Evolutionary conservation across 2,888 invertebrate species (phyloP).

Genomic region (Athalia rosae): DNA sequence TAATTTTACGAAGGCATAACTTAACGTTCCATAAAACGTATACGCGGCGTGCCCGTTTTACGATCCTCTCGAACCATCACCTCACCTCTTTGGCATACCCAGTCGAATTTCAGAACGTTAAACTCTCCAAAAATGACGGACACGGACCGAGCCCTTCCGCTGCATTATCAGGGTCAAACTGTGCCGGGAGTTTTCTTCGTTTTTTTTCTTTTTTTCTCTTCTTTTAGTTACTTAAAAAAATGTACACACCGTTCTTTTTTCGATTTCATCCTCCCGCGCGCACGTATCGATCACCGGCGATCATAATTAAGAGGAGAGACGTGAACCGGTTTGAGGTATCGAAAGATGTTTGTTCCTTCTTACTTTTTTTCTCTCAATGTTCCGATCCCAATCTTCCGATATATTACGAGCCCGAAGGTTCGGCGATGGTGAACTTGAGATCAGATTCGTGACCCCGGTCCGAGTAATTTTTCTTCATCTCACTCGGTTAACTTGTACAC

Average conservation of each 20-base stretch:
- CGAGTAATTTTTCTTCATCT: slow-evolving; percentile 26
- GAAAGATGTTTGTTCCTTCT: too few species aligned
- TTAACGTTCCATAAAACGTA: slow-evolving; percentile 38
- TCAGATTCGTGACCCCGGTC: slow-evolving; percentile 34
- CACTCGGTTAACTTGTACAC: not conserved
- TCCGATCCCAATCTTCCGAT: slow-evolving; percentile 5
- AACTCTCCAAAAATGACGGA: slow-evolving; percentile 26
- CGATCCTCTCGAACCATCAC: slow-evolving; percentile 10
- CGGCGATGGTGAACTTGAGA: slow-evolving; percentile 10
- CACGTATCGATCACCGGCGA: slow-evolving; percentile 23
- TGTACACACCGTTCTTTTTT: not conserved
- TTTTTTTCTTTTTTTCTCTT: not conserved
- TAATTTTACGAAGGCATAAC: slow-evolving; percentile 41
- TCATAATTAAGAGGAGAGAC: slow-evolving; percentile 25
- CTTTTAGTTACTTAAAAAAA: not conserved
- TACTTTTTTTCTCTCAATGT: too few species aligned
- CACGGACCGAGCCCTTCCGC: slow-evolving; percentile 17
- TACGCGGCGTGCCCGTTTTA: slow-evolving; percentile 29
- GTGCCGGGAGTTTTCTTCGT: not conserved
- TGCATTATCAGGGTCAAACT: not conserved
- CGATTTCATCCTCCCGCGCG: not conserved
- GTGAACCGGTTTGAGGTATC: not conserved
- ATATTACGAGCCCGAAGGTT: slow-evolving; percentile 20
- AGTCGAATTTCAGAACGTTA: slow-evolving; percentile 35
- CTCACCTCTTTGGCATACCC: not conserved